Evolutionary conservation across 2,113 vertebrate genomes (phyloP), one percentile per base, ranked within the genome.

Genomic region (Grammomys dolichurus): DNA sequence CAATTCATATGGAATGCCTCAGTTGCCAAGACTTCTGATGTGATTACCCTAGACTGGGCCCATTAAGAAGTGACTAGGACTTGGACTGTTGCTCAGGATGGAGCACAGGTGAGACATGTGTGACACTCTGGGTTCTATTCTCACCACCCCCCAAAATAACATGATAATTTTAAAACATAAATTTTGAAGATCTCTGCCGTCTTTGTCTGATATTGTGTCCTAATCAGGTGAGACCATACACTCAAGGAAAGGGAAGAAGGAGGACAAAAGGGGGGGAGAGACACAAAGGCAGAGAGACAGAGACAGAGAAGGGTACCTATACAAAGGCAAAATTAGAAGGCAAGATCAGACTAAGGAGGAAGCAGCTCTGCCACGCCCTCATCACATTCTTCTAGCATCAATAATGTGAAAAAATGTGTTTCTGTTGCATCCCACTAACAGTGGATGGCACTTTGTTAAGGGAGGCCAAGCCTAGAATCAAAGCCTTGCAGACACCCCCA

Each of bases 201-300:
- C 28, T 48, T 31, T 28, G 11, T 43, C 24, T 26, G 13, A 84
- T 86, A 46, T 10, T 28, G 5, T 56, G 12, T 33, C 77, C 43
- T 75, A 36, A 54, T 26, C 60, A 69, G 11, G 36, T 36, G 9
- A 69, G 19, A 51, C 24, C n/a, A 58, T 22, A 70, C 31, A 87
- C 5, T 56, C n/a, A 2, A n/a, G 20, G 17, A 13, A 5, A 24
- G 3, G 28, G 33, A 33, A 6, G 17, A 3, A 4, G 70, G 19
- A 4, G 12, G 28, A 3, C 3, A 3, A 3, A 9, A 26, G 24
- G 1, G 31, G 20, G 31, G 16, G 26, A 56, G 51, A 12, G 8
- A 51, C 20, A 33, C 2, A 78, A 36, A 40, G 22, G 22, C 33
- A 82, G 78, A n/a, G 20, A 40, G 28, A 80, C 20, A n/a, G 20